A percentile compares a stretch with the other conserved stretches of the same genome.
Conservation (phyloP, 1,140 invertebrate species). For the Heliconius eleuchia region DNA sequence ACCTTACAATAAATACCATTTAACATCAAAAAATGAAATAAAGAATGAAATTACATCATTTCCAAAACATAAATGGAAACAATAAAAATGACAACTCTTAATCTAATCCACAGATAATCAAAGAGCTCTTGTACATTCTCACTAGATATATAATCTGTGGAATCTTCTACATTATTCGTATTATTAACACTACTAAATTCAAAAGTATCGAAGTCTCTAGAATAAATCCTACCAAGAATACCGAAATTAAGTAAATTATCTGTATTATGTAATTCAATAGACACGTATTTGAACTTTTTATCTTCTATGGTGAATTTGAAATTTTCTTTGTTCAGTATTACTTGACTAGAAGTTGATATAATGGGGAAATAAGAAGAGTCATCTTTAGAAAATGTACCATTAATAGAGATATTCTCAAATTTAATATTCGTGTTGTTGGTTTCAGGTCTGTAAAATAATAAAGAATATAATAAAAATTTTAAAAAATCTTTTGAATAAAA, state of each 20-base stretch:
- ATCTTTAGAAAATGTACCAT: conserved; percentile 52
- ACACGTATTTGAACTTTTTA: conserved; percentile 39
- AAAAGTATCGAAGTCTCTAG: conserved; percentile 46
- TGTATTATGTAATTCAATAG: conserved; percentile 41
- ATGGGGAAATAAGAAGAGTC: conserved; percentile 58
- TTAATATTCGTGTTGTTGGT: conserved; percentile 49
- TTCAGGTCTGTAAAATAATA: conserved; percentile 49
- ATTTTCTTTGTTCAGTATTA: conserved; percentile 37
- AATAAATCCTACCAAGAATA: conserved; percentile 60
- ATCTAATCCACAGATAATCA: conserved; percentile 68
- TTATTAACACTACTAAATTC: conserved; percentile 26
- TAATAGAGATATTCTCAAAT: conserved; percentile 60
- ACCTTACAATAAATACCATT: not conserved
- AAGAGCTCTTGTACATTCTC: conserved; percentile 63
- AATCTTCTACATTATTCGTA: conserved; percentile 31
- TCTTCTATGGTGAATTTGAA: conserved; percentile 43
- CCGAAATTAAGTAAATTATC: conserved; percentile 55
- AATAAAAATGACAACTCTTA: conserved; percentile 67
- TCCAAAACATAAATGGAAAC: conserved; percentile 75
- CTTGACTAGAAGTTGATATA: conserved; percentile 44
- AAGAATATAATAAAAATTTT: not conserved
- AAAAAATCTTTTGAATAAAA: too few relatives aligned
- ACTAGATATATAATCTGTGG: conserved; percentile 55
- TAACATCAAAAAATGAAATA: not conserved
- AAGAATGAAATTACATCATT: conserved; percentile 52